These are phyloP conservation scores for Limenitis camilla DNA, from an alignment of 2,888 invertebrate genomes.

Conservation along the genomic window DNA sequence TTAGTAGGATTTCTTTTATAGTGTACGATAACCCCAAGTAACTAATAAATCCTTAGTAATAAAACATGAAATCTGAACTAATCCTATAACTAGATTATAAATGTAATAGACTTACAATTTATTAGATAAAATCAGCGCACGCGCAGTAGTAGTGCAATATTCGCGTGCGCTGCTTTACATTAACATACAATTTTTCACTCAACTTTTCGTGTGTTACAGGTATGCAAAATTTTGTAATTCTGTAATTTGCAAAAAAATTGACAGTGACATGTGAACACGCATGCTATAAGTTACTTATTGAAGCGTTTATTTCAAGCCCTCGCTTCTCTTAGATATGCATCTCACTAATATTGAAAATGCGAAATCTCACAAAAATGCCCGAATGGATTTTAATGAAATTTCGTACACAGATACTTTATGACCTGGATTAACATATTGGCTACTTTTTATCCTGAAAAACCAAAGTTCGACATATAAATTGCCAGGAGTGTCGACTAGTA, in stretches of 20 bases:
- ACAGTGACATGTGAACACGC: slow-evolving; percentile 10
- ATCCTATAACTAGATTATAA: neutral
- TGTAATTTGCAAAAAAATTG: slow-evolving; percentile 4
- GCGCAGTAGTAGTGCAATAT: neutral
- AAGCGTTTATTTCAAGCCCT: too few species aligned
- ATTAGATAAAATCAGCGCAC: neutral
- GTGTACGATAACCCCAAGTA: too few species aligned
- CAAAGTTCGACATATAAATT: too few species aligned
- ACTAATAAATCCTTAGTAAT: neutral
- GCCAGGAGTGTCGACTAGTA: too few species aligned
- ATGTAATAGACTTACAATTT: neutral
- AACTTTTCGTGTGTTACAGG: slow-evolving; percentile 7
- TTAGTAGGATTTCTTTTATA: too few species aligned
- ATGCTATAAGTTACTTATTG: neutral
- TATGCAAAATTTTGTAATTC: slow-evolving; percentile 5
- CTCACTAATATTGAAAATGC: too few species aligned
- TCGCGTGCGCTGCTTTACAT: neutral
- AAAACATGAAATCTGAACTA: neutral
- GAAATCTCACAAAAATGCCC: too few species aligned
- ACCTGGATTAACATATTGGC: too few species aligned
- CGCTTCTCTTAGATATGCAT: too few species aligned
- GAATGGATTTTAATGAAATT: too few species aligned
- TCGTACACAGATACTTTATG: too few species aligned
- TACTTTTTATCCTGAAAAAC: too few species aligned
- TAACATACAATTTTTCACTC: neutral